Conservation (phyloP, 2,888 invertebrate species). For the Hipparchia sbordonii region DNA sequence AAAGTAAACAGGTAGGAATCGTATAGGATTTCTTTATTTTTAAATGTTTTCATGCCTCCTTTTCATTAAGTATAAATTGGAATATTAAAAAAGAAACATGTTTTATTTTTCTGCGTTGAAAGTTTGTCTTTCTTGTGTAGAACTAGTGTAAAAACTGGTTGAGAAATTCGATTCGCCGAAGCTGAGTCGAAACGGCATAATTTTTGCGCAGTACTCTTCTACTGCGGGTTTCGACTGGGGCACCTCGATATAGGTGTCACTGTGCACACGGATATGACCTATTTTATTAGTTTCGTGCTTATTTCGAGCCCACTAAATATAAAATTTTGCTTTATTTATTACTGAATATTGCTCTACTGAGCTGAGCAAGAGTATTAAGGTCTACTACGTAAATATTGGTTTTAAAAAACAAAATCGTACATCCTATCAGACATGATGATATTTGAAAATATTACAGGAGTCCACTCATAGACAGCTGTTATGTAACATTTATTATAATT, state of each 20-base stretch:
- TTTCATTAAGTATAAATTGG: background rate
- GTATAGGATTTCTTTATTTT: slow-evolving; percentile 54
- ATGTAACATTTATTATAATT: too few species aligned
- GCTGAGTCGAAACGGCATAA: slow-evolving; percentile 45
- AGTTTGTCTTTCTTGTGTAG: background rate
- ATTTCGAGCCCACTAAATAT: slow-evolving; percentile 12
- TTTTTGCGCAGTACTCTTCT: slow-evolving; percentile 67
- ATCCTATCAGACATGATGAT: too few species aligned
- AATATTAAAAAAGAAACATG: background rate
- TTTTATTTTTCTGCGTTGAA: slow-evolving; percentile 8
- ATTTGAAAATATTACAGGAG: too few species aligned
- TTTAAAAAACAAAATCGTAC: background rate
- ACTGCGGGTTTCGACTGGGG: slow-evolving; percentile 52
- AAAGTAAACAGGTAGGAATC: slow-evolving; percentile 81
- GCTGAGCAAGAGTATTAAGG: background rate
- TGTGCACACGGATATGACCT: slow-evolving; percentile 75
- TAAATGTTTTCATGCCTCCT: slow-evolving; percentile 41
- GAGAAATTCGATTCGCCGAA: slow-evolving; percentile 8
- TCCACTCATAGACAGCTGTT: too few species aligned
- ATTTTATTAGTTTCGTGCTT: slow-evolving; percentile 54
- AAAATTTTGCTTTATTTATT: slow-evolving; percentile 5
- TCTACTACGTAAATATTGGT: background rate
- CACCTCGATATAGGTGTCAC: slow-evolving; percentile 61
- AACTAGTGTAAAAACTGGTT: background rate
- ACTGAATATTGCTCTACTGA: background rate